Evolutionary conservation across 2,888 invertebrate genomes (phyloP).

Genomic region (Rhagonycha lutea): DNA sequence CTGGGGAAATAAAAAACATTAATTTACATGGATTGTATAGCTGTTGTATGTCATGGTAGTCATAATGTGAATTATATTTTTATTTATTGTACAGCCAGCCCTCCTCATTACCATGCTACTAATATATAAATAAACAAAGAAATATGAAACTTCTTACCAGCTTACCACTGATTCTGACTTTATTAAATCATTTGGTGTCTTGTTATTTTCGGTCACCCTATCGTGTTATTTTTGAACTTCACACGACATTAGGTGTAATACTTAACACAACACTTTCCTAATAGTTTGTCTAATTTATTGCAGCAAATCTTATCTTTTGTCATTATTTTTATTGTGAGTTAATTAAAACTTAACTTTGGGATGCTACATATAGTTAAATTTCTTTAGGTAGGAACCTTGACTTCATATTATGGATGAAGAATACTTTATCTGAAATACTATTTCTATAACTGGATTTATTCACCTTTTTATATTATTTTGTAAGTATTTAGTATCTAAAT

Average conservation of each 20-base stretch:
- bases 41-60: slow-evolving; percentile 47
- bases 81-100: slow-evolving; percentile 47
- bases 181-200: slow-evolving; percentile 5
- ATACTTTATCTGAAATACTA: background rate
- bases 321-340: background rate
- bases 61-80: slow-evolving; percentile 52
- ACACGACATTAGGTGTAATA: background rate
- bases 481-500: background rate
- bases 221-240: slow-evolving; percentile 2
- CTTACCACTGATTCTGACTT: slow-evolving; percentile 21
- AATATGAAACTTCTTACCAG: slow-evolving; percentile 28
- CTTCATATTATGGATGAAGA: background rate
- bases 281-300: slow-evolving; percentile 2
- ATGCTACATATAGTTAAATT: background rate
- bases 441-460: background rate
- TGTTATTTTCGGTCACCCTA: slow-evolving; percentile 12
- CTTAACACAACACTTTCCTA: background rate
- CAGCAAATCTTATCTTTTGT: slow-evolving; percentile 35
- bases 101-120: slow-evolving; percentile 8
- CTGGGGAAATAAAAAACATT: slow-evolving; percentile 37
- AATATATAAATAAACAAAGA: slow-evolving; percentile 21
- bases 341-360: background rate
- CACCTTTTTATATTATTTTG: background rate
- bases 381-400: background rate
- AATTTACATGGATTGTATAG: slow-evolving; percentile 52